These are phyloP conservation scores for Drosophila tanythrix DNA, from an alignment of 2,888 invertebrate genomes.

Conservation along the genomic window DNA sequence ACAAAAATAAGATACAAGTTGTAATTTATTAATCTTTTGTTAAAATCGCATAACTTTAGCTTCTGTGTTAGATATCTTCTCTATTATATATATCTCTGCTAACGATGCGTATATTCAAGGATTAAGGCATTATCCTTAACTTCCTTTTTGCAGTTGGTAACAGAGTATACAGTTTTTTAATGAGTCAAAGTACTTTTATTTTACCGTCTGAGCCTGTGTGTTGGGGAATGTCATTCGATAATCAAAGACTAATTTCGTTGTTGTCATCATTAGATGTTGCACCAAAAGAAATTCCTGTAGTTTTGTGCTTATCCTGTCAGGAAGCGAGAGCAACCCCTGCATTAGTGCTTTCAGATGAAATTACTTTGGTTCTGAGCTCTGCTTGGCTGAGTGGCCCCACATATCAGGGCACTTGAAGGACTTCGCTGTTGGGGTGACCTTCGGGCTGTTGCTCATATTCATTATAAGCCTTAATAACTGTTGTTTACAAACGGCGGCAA, in stretches of 20 bases:
- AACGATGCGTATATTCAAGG: not conserved
- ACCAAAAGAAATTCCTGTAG: slow-evolving; percentile 50
- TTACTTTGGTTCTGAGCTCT: slow-evolving; percentile 25
- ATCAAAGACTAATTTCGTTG: slow-evolving; percentile 20
- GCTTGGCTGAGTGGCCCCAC: slow-evolving; percentile 50
- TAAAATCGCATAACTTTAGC: not conserved
- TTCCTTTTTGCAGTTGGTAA: not conserved
- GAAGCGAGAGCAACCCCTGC: not conserved
- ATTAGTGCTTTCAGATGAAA: slow-evolving; percentile 24
- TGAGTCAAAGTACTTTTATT: slow-evolving; percentile 53
- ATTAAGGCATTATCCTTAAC: not conserved
- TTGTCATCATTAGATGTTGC: slow-evolving; percentile 51
- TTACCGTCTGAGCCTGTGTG: not conserved
- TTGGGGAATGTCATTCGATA: slow-evolving; percentile 52
- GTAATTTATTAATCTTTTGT: not conserved
- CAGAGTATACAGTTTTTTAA: slow-evolving; percentile 45
- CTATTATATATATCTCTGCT: not conserved
- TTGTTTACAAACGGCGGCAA: slow-evolving; percentile 73
- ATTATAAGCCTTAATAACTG: slow-evolving; percentile 79
- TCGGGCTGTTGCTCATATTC: slow-evolving; percentile 79
- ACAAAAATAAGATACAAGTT: not conserved
- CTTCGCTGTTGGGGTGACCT: slow-evolving; percentile 68
- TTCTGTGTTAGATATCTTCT: not conserved
- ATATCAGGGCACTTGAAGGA: slow-evolving; percentile 68
- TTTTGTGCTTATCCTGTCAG: slow-evolving; percentile 6